phyloP scores from a whole-genome alignment of 2,888 invertebrate species.

The Nymphalis c-album region DNA sequence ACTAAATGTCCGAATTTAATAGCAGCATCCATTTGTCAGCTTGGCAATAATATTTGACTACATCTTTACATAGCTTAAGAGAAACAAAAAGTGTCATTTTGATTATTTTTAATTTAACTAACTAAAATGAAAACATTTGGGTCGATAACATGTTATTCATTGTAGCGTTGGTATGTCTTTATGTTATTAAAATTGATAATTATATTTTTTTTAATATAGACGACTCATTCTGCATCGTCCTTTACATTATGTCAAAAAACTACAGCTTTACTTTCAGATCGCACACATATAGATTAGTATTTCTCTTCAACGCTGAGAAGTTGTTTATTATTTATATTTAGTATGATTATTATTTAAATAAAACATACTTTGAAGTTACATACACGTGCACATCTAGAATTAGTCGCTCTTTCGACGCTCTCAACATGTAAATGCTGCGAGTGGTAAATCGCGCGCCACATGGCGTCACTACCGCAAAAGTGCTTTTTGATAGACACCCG shows the following conservation, averaged over 20 bases:
- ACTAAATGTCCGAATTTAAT: slow-evolving; percentile 65
- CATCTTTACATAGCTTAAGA: slow-evolving; percentile 27
- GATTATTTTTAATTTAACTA: neutral
- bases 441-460: slow-evolving; percentile 69
- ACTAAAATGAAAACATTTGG: neutral
- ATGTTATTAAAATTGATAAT: too few species aligned
- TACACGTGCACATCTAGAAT: slow-evolving; percentile 15
- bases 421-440: slow-evolving; percentile 66
- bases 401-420: slow-evolving; percentile 48
- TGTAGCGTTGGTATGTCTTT: too few species aligned
- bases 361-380: neutral
- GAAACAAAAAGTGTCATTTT: slow-evolving; percentile 19
- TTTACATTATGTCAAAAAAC: too few species aligned
- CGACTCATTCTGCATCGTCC: too few species aligned
- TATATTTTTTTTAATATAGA: too few species aligned
- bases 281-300: too few species aligned
- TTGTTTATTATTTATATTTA: too few species aligned
- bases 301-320: too few species aligned
- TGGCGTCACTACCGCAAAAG: slow-evolving; percentile 67
- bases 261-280: too few species aligned
- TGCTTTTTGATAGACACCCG: slow-evolving; percentile 75
- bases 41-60: slow-evolving; percentile 51
- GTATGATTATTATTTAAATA: neutral
- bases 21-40: slow-evolving; percentile 63
- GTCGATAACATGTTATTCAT: neutral